Evolutionary conservation across 2,113 vertebrate species (phyloP).

Genomic region (Bubo scandiacus): DNA sequence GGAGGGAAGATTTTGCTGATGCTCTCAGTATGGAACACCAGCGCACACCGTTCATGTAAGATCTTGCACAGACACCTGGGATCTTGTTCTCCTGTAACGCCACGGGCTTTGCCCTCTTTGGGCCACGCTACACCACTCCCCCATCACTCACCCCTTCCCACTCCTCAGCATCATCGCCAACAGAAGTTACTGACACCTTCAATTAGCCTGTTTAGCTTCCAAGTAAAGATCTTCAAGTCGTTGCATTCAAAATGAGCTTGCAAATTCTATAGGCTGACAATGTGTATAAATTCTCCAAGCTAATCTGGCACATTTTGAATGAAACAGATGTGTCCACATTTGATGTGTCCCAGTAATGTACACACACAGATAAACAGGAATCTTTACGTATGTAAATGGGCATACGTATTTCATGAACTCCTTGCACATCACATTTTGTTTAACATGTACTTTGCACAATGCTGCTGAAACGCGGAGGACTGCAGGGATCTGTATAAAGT

Average conservation of each 20-base stretch:
- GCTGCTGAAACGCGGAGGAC: background rate
- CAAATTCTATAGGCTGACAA: background rate
- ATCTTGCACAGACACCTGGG: background rate
- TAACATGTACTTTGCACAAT: background rate
- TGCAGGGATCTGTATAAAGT: background rate
- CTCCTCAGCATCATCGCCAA: too few relatives aligned
- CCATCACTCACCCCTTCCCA: background rate
- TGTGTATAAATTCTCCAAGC: background rate
- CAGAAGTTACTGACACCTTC: background rate
- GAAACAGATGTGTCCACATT: background rate
- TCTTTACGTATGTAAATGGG: background rate
- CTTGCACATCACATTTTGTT: background rate
- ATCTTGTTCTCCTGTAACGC: background rate
- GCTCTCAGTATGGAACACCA: background rate
- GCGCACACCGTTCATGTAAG: background rate
- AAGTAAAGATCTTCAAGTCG: background rate
- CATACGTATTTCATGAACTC: background rate
- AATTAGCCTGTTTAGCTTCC: background rate
- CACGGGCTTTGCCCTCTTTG: background rate
- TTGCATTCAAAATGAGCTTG: background rate
- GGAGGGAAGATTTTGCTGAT: background rate
- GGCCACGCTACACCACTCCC: background rate
- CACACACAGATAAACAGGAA: background rate
- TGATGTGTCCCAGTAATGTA: background rate
- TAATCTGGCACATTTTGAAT: background rate